Base-by-base conservation (phyloP, 2,113 vertebrate species). In the Raja brachyura region DNA sequence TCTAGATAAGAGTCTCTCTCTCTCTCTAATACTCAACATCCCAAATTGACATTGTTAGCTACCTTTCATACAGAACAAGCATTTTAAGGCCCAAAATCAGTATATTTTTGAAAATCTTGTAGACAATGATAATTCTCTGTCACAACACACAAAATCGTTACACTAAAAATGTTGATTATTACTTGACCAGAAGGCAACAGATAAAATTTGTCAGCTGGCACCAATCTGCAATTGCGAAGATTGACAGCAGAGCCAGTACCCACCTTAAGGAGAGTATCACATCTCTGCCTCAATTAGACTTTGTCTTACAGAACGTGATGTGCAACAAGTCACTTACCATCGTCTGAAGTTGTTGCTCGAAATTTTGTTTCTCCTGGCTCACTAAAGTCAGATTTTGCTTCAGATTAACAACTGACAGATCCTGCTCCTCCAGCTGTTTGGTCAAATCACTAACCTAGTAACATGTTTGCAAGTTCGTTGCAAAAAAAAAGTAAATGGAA, bases 341-440 rank as follows among this genome's bases (percentile, higher is more conserved):
- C 94, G 93, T 93, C 94, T 95, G 96, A 93, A 98, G 97, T 90
- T 99, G 97, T 94, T 97, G 96, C 94, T 98, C 97, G 96, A 98
- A 95, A 95, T 95, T 94, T 93, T 96, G 96, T 94, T 97, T 98
- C 93, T 97, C 96, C 95, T 97, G 96, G 94, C 97, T 96, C 94
- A 96, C 95, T 94, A 95, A 95, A 94, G 95, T 94, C 95, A 98
- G 95, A 94, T 93, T 97, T 96, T 97, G 94, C 95, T 98, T 97
- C 94, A 98, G 96, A 68, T 96, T 95, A 93, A 96, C 94, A 79
- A 98, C 95, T 94, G 96, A 96, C 95, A 97, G 96, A 95, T 97
- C 96, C 95, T 96, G 97, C 83, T 93, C 95, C 94, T 97, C 96
- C 94, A 99, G 95, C 93, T 97, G 96, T 94, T 94, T 97, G 95